Evolutionary conservation across 2,888 invertebrate species (phyloP).

Genomic region (Portevinia maculata): DNA sequence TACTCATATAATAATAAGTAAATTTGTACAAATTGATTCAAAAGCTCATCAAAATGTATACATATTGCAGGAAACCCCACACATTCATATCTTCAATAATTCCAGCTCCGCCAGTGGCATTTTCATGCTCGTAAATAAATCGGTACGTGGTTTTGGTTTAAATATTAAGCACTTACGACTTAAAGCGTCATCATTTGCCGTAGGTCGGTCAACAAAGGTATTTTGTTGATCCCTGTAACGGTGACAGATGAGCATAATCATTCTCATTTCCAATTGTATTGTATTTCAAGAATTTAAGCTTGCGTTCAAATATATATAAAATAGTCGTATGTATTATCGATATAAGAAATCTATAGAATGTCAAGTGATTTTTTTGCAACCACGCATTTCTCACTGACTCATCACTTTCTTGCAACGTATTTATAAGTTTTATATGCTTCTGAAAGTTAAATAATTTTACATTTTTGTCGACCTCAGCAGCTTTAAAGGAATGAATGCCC

Average conservation of each 20-base stretch:
- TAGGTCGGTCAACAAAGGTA: not conserved
- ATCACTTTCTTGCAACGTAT: not conserved
- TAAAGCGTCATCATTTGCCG: not conserved
- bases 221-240: not conserved
- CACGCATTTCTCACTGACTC: not conserved
- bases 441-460: not conserved
- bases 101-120: not conserved
- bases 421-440: not conserved
- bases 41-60: too few relatives aligned
- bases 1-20: too few relatives aligned
- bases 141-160: not conserved
- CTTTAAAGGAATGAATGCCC: too few relatives aligned
- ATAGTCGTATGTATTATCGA: not conserved
- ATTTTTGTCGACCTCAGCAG: not conserved
- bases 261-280: not conserved
- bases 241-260: not conserved
- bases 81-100: too few relatives aligned
- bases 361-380: not conserved
- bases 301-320: not conserved
- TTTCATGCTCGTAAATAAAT: not conserved
- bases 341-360: not conserved
- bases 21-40: too few relatives aligned
- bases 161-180: not conserved
- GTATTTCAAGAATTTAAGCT: not conserved
- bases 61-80: too few relatives aligned